Conservation (phyloP, 2,797 vertebrate genomes). For the Propithecus deckenii region DNA sequence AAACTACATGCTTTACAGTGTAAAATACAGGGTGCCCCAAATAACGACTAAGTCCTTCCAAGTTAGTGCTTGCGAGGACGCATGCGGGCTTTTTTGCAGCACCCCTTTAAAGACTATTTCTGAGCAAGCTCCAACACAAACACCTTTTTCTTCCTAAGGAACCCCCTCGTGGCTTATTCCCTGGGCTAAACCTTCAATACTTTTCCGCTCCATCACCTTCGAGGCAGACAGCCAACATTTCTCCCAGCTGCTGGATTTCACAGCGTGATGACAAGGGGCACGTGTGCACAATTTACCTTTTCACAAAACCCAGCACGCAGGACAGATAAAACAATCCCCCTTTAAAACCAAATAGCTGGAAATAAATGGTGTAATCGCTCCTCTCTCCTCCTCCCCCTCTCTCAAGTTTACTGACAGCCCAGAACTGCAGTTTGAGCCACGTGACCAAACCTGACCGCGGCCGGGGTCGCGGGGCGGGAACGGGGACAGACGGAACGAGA, state of each 20-base stretch:
- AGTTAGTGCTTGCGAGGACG: neutral
- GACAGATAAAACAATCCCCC: neutral
- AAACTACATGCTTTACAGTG: neutral
- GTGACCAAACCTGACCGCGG: neutral
- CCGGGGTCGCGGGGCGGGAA: neutral
- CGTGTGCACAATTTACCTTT: neutral
- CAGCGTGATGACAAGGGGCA: neutral
- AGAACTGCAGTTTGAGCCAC: neutral
- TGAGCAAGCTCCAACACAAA: conserved; percentile 20
- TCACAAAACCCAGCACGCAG: neutral
- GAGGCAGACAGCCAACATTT: neutral
- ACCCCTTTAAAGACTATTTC: neutral
- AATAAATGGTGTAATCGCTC: neutral
- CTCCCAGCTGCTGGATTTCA: neutral
- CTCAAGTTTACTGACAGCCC: neutral
- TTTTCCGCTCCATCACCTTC: neutral
- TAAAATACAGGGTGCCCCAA: neutral
- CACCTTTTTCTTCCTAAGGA: neutral
- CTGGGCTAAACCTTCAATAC: neutral
- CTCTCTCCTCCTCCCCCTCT: neutral
- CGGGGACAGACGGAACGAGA: too few species aligned
- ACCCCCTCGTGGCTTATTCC: neutral
- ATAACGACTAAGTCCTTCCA: neutral
- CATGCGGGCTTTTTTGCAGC: neutral
- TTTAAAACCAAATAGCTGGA: neutral